Conservation (phyloP, 1,140 invertebrate genomes). For the Trichonephila inaurata region DNA sequence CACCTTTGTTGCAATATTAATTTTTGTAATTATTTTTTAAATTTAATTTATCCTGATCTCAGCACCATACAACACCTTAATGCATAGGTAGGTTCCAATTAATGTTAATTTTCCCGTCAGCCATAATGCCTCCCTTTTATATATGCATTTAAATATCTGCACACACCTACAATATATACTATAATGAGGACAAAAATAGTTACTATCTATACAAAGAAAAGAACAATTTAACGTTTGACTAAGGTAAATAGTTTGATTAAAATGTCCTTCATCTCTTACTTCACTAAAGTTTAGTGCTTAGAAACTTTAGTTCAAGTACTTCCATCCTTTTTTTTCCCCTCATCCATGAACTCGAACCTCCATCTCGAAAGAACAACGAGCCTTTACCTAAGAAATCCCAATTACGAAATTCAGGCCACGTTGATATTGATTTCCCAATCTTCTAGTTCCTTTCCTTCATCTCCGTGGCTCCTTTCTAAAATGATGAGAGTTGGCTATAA, state of each 20-base stretch:
- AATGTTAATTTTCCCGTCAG: too few relatives aligned
- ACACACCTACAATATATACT: too few relatives aligned
- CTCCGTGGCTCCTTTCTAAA: neutral
- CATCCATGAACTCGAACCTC: neutral
- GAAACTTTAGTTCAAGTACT: neutral
- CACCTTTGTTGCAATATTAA: too few relatives aligned
- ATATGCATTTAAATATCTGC: too few relatives aligned
- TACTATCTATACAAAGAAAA: too few relatives aligned
- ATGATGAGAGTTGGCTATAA: conserved; percentile 65
- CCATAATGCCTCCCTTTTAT: too few relatives aligned
- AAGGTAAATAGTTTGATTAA: neutral
- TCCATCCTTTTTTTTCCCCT: neutral
- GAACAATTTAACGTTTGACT: too few relatives aligned
- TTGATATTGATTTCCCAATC: conserved; percentile 55
- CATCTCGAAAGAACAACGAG: conserved; percentile 14
- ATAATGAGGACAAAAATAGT: too few relatives aligned
- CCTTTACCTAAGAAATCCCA: conserved; percentile 50
- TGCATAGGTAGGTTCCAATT: too few relatives aligned
- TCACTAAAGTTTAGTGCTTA: neutral
- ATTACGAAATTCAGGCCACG: conserved; percentile 60
- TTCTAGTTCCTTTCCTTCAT: neutral
- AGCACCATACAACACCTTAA: too few relatives aligned
- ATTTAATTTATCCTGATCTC: too few relatives aligned
- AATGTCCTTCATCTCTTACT: neutral
- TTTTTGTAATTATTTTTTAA: too few relatives aligned